Evolutionary conservation across 2,113 vertebrate species (phyloP), one percentile per base, ranked within the genome.

Genomic region (Mobula hypostoma): DNA sequence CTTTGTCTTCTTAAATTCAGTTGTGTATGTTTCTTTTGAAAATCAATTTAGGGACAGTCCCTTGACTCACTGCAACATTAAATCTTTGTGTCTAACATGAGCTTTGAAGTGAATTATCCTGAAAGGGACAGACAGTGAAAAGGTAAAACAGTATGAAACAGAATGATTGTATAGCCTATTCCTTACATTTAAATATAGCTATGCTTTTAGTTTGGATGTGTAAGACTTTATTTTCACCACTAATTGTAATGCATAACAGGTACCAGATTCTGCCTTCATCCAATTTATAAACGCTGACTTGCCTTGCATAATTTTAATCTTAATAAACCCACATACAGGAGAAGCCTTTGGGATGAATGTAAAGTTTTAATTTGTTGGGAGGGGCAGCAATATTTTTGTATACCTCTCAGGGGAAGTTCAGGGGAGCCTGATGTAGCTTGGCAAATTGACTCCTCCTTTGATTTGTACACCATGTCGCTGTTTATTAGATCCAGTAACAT

Each of bases 41-140:
- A 74, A 74, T 7, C 58, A 90, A 90, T 90, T 90, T n/a, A 66
- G 66, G 61, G 85, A 90, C 7, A n/a, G 7, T 90, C 85, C 85
- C 85, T 90, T 90, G 61, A 87, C 14, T 48, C 48, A 48, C 40
- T 90, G 29, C 6, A 19, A 17, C 21, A 17, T n/a, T 68, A 29
- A 90, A 29, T 11, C 27, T 29, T 24, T 1, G 27, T 14, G 3
- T 5, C 11, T 61, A 27, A 24, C 2, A 27, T 11, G 27, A 66
- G 63, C 15, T 24, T 7, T 11, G 19, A 58, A 85, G 17, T 36
- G 15, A 32, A 17, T 63, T 32, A 66, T 7, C 32, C 29, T 7
- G 1, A 66, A 29, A 88, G 58, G 58, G 19, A 56, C 9, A 90
- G n/a, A n/a, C 15, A 32, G 29, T 88, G 29, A 90, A 90, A 87